These are phyloP conservation scores for Hermatobates lingyangjiaoensis DNA, from an alignment of 1,140 invertebrate genomes.

Conservation along the genomic window DNA sequence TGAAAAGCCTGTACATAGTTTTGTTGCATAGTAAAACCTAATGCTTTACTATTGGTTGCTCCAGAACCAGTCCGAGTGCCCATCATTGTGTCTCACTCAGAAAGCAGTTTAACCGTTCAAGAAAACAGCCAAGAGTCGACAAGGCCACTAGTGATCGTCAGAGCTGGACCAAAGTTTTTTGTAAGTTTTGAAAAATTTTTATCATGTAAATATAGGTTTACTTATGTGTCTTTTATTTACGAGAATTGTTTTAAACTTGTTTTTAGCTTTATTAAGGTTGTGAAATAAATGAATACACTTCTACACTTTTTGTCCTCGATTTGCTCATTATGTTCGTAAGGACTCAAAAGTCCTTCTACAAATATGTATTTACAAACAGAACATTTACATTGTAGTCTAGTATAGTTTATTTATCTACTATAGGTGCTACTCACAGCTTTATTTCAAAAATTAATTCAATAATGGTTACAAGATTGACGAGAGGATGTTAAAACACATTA, in stretches of 20 bases:
- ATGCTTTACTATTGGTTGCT: constrained; percentile 1
- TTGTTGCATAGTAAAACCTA: neutral
- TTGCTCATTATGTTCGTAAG: too few species aligned
- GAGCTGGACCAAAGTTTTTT: constrained; percentile 4
- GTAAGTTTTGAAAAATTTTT: neutral
- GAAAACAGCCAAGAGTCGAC: constrained; percentile 3
- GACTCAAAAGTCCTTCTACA: neutral
- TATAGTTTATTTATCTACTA: too few species aligned
- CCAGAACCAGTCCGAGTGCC: constrained; percentile 1
- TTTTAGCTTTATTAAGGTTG: too few species aligned
- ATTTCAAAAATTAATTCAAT: too few species aligned
- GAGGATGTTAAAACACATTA: too few species aligned
- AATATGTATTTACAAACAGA: too few species aligned
- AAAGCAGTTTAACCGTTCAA: too few species aligned
- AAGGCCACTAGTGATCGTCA: constrained; percentile 9
- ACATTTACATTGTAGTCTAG: too few species aligned
- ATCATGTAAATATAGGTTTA: neutral
- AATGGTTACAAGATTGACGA: too few species aligned
- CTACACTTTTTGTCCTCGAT: neutral
- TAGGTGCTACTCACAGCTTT: too few species aligned
- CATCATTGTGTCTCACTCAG: constrained; percentile 3
- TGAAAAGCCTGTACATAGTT: neutral
- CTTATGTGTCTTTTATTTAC: too few species aligned
- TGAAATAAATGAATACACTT: neutral
- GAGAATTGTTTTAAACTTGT: too few species aligned